phyloP scores from a whole-genome alignment of 1,140 invertebrate species.

The Lepidurus couesii region DNA sequence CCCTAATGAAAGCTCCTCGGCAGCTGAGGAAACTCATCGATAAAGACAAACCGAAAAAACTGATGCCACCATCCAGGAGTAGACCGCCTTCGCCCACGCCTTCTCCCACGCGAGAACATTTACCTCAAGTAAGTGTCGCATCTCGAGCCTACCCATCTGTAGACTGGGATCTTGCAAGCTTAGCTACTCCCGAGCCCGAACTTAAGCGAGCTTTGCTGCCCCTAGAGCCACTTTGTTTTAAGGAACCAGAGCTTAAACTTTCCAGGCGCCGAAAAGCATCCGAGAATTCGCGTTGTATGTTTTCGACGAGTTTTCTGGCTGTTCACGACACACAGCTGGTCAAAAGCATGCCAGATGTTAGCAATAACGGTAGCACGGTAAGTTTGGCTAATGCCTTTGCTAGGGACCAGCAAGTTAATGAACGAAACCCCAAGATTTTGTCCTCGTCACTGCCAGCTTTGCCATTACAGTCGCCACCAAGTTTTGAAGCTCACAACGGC shows the following conservation, averaged over 20 bases:
- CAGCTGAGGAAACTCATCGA: conserved; percentile 23
- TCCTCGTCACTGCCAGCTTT: background rate
- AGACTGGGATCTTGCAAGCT: background rate
- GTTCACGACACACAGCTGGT: background rate
- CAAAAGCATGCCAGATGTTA: background rate
- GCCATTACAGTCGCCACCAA: conserved; percentile 1
- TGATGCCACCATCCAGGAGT: background rate
- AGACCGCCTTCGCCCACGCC: background rate
- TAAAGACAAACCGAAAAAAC: conserved; percentile 11
- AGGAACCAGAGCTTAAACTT: background rate
- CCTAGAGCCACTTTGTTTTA: background rate
- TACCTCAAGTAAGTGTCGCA: background rate
- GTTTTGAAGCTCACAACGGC: background rate
- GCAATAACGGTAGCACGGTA: background rate
- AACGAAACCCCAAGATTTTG: background rate
- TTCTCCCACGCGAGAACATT: background rate
- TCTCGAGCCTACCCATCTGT: background rate
- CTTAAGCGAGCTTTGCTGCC: background rate
- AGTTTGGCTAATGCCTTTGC: background rate
- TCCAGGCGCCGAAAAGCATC: background rate
- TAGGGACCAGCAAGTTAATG: background rate
- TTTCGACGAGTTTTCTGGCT: background rate
- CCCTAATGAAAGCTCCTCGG: background rate
- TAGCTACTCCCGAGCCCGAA: background rate
- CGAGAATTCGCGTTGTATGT: background rate